phyloP scores from a whole-genome alignment of 2,113 vertebrate genomes.

The Pterocles burchelli region DNA sequence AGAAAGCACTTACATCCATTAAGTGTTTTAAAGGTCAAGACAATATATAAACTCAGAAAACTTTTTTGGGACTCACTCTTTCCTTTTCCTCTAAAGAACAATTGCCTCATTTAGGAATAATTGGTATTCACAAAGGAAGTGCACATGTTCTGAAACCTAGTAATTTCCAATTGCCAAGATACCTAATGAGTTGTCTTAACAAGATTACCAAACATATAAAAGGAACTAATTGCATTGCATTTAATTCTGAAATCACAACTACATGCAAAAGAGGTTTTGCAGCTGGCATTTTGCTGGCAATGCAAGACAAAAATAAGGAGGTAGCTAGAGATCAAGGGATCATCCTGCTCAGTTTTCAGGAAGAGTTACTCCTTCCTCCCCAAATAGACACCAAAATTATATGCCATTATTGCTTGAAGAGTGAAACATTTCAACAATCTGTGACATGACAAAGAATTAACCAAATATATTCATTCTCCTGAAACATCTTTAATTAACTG shows the following conservation, averaged over 20 bases:
- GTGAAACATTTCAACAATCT: conserved; percentile 35
- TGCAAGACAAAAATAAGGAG: conserved; percentile 67
- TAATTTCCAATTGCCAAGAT: conserved; percentile 70
- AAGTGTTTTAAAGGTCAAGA: conserved; percentile 27
- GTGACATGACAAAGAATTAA: background rate
- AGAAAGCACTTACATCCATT: background rate
- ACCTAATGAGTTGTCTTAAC: conserved; percentile 75
- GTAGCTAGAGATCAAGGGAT: conserved; percentile 63
- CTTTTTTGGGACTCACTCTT: conserved; percentile 13
- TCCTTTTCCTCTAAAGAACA: conserved; percentile 51
- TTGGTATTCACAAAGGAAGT: conserved; percentile 66
- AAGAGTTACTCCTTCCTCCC: conserved; percentile 56
- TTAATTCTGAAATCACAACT: conserved; percentile 72
- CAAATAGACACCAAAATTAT: conserved; percentile 52
- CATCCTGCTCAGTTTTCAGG: conserved; percentile 45
- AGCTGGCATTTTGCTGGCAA: conserved; percentile 70
- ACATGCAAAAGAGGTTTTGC: conserved; percentile 69
- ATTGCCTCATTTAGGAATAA: conserved; percentile 70
- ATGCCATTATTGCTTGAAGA: conserved; percentile 15
- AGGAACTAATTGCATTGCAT: conserved; percentile 70
- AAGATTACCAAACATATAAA: conserved; percentile 72
- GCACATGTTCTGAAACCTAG: conserved; percentile 68
- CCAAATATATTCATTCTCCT: background rate
- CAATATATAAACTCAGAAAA: conserved; percentile 18
- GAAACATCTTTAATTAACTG: background rate